A percentile compares a stretch with the other conserved stretches of the same genome.
Conservation (phyloP, 2,888 invertebrate genomes). For the Caenorhabditis sulstoni region DNA sequence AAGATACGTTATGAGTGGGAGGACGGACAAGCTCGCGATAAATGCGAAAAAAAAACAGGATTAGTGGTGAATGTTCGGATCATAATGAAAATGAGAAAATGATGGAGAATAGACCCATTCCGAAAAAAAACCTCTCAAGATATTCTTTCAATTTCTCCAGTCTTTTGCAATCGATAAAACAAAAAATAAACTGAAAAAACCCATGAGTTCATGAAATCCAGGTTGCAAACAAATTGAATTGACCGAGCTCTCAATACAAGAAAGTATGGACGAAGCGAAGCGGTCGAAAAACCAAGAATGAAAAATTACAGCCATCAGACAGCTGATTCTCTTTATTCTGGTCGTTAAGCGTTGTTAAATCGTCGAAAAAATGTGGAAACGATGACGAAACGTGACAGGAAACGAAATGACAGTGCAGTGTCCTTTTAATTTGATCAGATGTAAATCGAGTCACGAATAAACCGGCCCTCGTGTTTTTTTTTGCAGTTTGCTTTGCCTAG, state of each 20-base stretch:
- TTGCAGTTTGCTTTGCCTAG: neutral
- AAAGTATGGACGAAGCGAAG: no score
- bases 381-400: constrained; percentile 37
- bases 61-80: constrained; percentile 26
- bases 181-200: no score
- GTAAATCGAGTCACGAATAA: constrained; percentile 12
- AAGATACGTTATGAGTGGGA: constrained; percentile 36
- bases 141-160: no score
- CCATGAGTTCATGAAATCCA: no score
- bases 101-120: neutral
- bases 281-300: no score
- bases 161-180: no score
- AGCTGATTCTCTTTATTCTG: constrained; percentile 12
- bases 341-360: constrained; percentile 11
- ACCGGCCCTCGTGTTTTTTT: neutral
- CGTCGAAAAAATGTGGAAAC: constrained; percentile 6
- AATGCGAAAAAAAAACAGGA: constrained; percentile 22
- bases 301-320: constrained; percentile 7
- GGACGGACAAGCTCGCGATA: constrained; percentile 2
- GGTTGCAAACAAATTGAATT: no score
- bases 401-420: constrained; percentile 19
- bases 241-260: no score
- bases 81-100: constrained; percentile 11
- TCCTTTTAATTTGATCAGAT: constrained; percentile 47
- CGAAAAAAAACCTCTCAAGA: neutral